Base-by-base conservation (phyloP, 2,113 vertebrate genomes). In the Corythornis cristatus region DNA sequence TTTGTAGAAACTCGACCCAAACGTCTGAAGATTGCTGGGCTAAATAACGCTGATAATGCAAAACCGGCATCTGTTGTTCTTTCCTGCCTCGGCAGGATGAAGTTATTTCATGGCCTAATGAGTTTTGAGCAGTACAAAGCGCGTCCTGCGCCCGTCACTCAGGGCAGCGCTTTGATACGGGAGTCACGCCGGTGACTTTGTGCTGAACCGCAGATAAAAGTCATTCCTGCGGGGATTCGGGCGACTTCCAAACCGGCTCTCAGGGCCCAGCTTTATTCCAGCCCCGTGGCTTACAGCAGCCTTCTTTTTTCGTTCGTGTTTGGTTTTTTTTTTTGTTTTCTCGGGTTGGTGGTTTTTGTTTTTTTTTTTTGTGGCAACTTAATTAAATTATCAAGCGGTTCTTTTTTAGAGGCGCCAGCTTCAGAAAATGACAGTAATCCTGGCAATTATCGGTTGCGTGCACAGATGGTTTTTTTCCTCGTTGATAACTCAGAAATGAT, bases 81-180 rank as follows among this genome's bases (percentile, higher is more conserved):
- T 97, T 86, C 87, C 96, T 96, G 93, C 77, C 81, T 96, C 97
- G 98, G 96, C 96, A 97, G 97, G 96, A 96, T 91, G 67, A 96
- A 98, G 97, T 97, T 98, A 97, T 98, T 98, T 98, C 96, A 97
- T 94, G 97, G 97, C 92, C 97, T 98, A 98, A 98, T 98, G 98
- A 98, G 97, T 97, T 97, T 95, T 64, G 95, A 96, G 88, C 89
- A 96, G 96, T 68, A 97, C 96, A 98, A 97, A 97, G 96, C 65
- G 43, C 82, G 77, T 82, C 96, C 97, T 97, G 97, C 88, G 97
- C 97, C 95, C 96, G 97, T 98, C 98, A 98, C 83, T 98, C 97
- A 98, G 28, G 54, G 72, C 74, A 94, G 90, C 2, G 65, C 97
- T 98, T 98, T 98, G 97, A 98, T 98, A 97, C 35, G 88, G 94